These are phyloP conservation scores for Nephrotoma guestfalica DNA, from an alignment of 2,888 invertebrate species.

Conservation along the genomic window DNA sequence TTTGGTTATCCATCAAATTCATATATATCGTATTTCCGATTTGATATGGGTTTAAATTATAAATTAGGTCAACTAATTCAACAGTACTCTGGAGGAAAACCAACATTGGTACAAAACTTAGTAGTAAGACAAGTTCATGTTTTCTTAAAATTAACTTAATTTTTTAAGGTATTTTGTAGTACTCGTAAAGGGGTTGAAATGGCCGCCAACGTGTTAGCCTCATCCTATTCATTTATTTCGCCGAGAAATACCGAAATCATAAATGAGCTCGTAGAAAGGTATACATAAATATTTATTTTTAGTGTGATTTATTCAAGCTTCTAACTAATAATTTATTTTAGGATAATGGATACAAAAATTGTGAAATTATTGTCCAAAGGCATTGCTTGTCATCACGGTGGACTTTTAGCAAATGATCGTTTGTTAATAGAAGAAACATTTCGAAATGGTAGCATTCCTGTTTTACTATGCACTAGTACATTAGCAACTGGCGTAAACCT, in stretches of 20 bases:
- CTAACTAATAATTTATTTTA: neutral
- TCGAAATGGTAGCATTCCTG: slow-evolving; percentile 45
- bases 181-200: slow-evolving; percentile 59
- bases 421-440: slow-evolving; percentile 50
- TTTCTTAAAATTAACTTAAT: neutral
- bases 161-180: slow-evolving; percentile 54
- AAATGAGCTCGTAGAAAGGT: neutral
- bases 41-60: slow-evolving; percentile 64
- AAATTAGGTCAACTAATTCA: slow-evolving; percentile 52
- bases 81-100: slow-evolving; percentile 56
- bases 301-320: neutral
- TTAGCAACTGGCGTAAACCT: slow-evolving; percentile 71
- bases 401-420: slow-evolving; percentile 50
- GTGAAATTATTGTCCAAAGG: slow-evolving; percentile 42
- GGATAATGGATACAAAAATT: slow-evolving; percentile 21
- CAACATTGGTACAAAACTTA: slow-evolving; percentile 43
- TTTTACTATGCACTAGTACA: slow-evolving; percentile 56
- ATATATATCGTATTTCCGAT: slow-evolving; percentile 49
- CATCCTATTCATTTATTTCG: neutral
- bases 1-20: slow-evolving; percentile 48
- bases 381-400: slow-evolving; percentile 68
- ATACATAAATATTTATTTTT: neutral
- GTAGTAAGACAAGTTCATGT: too few relatives aligned
- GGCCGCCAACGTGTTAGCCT: slow-evolving; percentile 44
- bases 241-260: neutral